Evolutionary conservation across 2,888 invertebrate genomes (phyloP).

Genomic region (Himalopsyche kuldschensis): DNA sequence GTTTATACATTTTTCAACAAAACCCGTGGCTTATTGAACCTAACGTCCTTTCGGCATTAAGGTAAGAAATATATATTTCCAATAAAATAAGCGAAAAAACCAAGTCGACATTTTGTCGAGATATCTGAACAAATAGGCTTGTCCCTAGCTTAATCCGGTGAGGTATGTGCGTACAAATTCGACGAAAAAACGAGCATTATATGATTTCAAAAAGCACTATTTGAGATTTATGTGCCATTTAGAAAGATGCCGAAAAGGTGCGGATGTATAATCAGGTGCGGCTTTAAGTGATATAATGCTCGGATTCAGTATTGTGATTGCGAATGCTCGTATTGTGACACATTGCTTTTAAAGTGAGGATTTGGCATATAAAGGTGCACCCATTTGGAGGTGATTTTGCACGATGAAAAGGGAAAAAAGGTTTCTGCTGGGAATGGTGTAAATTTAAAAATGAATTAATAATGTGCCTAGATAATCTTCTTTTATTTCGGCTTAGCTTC

Average conservation of each 20-base stretch:
- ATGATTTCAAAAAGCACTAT: background rate
- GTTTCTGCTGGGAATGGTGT: background rate
- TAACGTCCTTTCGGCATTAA: background rate
- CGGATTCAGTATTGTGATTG: background rate
- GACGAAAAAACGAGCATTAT: background rate
- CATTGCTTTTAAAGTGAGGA: slow-evolving; percentile 28
- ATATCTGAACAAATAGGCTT: slow-evolving; percentile 35
- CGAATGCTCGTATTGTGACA: slow-evolving; percentile 20
- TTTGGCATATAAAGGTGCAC: slow-evolving; percentile 17
- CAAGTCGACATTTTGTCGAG: slow-evolving; percentile 26
- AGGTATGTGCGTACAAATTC: background rate
- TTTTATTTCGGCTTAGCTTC: too few relatives aligned
- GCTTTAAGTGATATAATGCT: slow-evolving; percentile 8
- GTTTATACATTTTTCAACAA: background rate
- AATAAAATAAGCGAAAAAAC: slow-evolving; percentile 9
- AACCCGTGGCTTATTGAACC: background rate
- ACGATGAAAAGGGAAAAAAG: slow-evolving; percentile 14
- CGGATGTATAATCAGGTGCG: background rate
- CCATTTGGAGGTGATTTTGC: slow-evolving; percentile 16
- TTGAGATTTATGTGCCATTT: background rate
- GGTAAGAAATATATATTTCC: slow-evolving; percentile 10
- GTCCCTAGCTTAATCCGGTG: slow-evolving; percentile 22
- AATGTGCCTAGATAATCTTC: too few relatives aligned
- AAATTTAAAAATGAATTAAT: too few relatives aligned
- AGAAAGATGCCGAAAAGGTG: background rate